Base-by-base conservation (phyloP, 2,113 vertebrate species). In the Dipodomys merriami region DNA sequence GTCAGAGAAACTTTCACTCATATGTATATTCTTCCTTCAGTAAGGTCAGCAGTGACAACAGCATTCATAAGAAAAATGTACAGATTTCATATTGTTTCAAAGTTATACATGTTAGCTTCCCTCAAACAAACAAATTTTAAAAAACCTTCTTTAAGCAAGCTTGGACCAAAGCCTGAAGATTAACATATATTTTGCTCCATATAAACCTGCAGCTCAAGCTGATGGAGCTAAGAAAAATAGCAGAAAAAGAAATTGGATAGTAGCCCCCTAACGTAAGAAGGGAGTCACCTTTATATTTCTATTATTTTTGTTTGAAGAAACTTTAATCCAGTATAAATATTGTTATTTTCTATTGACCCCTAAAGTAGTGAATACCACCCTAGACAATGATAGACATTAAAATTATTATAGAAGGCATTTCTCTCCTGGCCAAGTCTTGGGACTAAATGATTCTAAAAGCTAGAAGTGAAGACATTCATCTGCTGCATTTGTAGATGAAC, bases 121-220 rank as follows among this genome's bases (percentile, higher is more conserved):
- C 53, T 79, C 71, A 29, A 90, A 53, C 29, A 46, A 90, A 79
- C 30, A 72, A 77, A 81, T 39, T 39, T 39, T 39, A 39, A 39
- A 16, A 57, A 57, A 57, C 15, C 13, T 18, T 62, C 71, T 88
- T 81, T 79, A 46, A 78, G 60, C 35, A 60, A 90, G 65, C 49
- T 86, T 85, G 49, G 65, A 71, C n/a, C 23, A 73, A 95, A 94
- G 49, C n/a, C 84, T 44, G 22, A 65, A 83, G 91, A 78, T 87
- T 30, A 81, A 64, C 1, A 5, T 44, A 46, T 25, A 53, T 83
- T 18, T 78, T 5, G 18, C 46, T 93, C 35, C 29, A 91, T 35
- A 30, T 29, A 29, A 33, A 68, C 23, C 9, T 29, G 65, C 16
- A 91, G 78, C 35, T 84, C 39, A n/a, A 73, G 10, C 18, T 22